Conservation (phyloP, 2,113 vertebrate genomes). For the Pagrus major region DNA sequence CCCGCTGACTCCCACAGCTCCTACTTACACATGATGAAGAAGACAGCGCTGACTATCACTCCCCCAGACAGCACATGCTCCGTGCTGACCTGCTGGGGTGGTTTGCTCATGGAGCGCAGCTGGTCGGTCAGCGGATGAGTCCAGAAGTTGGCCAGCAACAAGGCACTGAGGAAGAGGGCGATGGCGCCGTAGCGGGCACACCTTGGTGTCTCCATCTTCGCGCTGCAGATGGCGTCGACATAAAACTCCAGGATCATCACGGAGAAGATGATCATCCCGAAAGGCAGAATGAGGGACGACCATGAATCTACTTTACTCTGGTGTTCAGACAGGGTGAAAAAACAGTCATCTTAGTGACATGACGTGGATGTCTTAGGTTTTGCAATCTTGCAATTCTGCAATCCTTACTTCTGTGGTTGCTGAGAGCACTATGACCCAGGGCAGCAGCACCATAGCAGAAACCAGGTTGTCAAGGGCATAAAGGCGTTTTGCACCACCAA, state of each 20-base stretch:
- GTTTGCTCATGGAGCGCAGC: constrained; percentile 89
- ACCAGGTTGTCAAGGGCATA: constrained; percentile 94
- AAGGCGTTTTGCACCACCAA: constrained; percentile 95
- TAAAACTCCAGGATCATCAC: constrained; percentile 97
- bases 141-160: constrained; percentile 97
- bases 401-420: constrained; percentile 92
- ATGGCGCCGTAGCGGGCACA: constrained; percentile 91
- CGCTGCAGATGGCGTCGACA: constrained; percentile 92
- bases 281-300: constrained; percentile 92
- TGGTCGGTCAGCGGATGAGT: constrained; percentile 95
- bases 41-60: constrained; percentile 95
- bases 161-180: constrained; percentile 88
- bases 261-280: constrained; percentile 92
- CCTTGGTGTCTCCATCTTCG: constrained; percentile 92
- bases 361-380: too few relatives aligned
- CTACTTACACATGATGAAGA: constrained; percentile 94
- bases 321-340: not conserved
- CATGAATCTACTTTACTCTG: constrained; percentile 98
- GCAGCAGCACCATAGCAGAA: constrained; percentile 90
- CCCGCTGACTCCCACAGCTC: not conserved
- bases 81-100: constrained; percentile 87
- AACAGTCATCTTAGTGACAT: not conserved
- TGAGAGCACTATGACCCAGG: constrained; percentile 95
- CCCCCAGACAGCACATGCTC: constrained; percentile 98
- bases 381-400: not conserved